Percentiles rank a stretch among this genome's conserved stretches.
Conservation (phyloP, 2,113 vertebrate genomes). For the Silurus glanis region DNA sequence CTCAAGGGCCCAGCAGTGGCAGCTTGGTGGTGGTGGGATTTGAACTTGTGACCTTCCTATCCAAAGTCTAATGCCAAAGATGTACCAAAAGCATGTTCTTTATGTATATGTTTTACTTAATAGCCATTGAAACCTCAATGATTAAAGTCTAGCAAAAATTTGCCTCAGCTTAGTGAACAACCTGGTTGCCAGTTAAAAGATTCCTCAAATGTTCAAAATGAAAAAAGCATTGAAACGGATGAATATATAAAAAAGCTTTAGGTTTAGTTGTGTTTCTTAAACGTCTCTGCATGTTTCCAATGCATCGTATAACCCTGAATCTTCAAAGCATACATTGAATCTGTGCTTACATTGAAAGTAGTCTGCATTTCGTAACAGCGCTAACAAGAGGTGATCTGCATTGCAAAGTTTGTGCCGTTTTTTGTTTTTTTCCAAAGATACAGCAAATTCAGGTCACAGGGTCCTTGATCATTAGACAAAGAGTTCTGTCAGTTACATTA, state of each 20-base stretch:
- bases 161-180: not conserved
- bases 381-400: not conserved
- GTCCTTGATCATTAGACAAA: constrained; percentile 18
- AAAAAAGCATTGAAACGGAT: not conserved
- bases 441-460: constrained; percentile 3
- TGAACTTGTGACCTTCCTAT: too few species aligned
- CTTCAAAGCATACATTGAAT: constrained; percentile 18
- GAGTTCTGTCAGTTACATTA: not conserved
- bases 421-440: not conserved
- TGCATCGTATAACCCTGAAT: not conserved
- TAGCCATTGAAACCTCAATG: not conserved
- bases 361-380: constrained; percentile 12
- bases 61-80: too few species aligned
- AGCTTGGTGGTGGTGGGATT: too few species aligned
- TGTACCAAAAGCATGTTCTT: not conserved
- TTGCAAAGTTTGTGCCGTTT: not conserved
- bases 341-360: constrained; percentile 19
- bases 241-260: too few species aligned
- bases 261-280: not conserved
- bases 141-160: not conserved
- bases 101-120: not conserved
- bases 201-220: not conserved
- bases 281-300: not conserved
- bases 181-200: not conserved
- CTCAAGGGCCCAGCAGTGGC: too few species aligned